Evolutionary conservation across 2,888 invertebrate genomes (phyloP), one percentile per base, ranked within the genome.

Genomic region (Aleiodes leptofemur): DNA sequence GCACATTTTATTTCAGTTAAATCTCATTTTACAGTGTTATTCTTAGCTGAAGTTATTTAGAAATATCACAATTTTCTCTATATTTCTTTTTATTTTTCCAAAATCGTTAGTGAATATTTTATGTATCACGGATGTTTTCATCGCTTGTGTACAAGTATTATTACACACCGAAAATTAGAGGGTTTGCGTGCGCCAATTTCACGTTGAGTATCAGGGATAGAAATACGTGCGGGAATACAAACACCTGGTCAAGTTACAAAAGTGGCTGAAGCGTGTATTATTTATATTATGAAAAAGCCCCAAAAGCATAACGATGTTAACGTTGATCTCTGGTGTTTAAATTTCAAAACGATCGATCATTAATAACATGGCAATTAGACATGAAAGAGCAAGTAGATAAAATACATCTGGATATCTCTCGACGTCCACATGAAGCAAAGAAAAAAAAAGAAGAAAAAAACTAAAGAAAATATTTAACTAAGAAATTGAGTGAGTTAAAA

Each of bases 361-460:
- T 64, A 64, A 64, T 64, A 64, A 64, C 64, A 64, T 43, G 64
- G 64, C 14, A 43, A 64, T 64, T 64, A 64, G 64, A 64, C 64
- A 23, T 29, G 64, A 64, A 64, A 43, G 43, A 23, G 43, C 43
- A 14, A 16, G 64, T 48, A 43, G 64, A 64, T 64, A 64, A 64
- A 16, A 64, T 11, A 16, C 55, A 16, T 55, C 14, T 55, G 55
- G 55, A 55, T 14, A 55, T 14, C 11, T 64, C 16, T 6, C 64
- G 16, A 14, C 43, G 16, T n/a, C 6, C 55, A 14, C 16, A 55
- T 55, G 55, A 55, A 14, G 23, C 23, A 23, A 23, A 23, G 2
- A 23, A 23, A 23, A 23, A 4, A 34, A 0, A 34, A 34, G 3
- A 34, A 4, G 6, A 55, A 66, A 43, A 9, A 34, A 43, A n/a